These are phyloP conservation scores for Turritopsis rubra DNA, from an alignment of 30 jellyfish, hydroid and myxozoan genomes.

Conservation along the genomic window DNA sequence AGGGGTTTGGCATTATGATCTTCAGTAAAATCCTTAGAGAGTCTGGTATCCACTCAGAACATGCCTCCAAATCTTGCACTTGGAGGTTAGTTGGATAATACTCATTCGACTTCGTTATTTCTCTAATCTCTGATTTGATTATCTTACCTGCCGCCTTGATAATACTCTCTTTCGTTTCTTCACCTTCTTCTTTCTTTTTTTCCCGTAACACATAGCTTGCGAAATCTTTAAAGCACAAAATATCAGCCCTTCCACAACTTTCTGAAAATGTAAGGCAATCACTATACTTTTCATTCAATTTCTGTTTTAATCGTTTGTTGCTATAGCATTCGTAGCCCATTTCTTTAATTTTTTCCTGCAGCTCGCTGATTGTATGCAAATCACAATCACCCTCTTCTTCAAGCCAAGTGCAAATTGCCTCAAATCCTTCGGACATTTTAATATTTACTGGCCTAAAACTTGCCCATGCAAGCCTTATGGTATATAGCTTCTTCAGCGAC, in stretches of 20 bases:
- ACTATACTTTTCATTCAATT: background rate
- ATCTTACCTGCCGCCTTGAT: slow-evolving; percentile 42
- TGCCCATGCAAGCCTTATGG: slow-evolving; percentile 26
- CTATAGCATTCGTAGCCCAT: background rate
- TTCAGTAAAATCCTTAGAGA: slow-evolving; percentile 4
- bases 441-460: slow-evolving; percentile 31
- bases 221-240: background rate
- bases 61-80: slow-evolving; percentile 9
- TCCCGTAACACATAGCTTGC: background rate
- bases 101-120: background rate
- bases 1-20: background rate
- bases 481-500: slow-evolving; percentile 40
- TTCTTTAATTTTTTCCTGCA: background rate
- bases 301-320: background rate
- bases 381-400: slow-evolving; percentile 30
- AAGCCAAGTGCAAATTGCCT: slow-evolving; percentile 27
- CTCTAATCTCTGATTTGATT: slow-evolving; percentile 33
- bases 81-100: slow-evolving; percentile 22
- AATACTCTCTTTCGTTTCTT: slow-evolving; percentile 27
- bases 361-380: slow-evolving; percentile 22
- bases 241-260: background rate
- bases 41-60: slow-evolving; percentile 33
- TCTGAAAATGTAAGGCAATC: background rate
- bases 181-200: slow-evolving; percentile 3
- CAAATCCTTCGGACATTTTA: slow-evolving; percentile 14